Evolutionary conservation across 2,888 invertebrate species (phyloP).

Genomic region (Calliscelio sp.): DNA sequence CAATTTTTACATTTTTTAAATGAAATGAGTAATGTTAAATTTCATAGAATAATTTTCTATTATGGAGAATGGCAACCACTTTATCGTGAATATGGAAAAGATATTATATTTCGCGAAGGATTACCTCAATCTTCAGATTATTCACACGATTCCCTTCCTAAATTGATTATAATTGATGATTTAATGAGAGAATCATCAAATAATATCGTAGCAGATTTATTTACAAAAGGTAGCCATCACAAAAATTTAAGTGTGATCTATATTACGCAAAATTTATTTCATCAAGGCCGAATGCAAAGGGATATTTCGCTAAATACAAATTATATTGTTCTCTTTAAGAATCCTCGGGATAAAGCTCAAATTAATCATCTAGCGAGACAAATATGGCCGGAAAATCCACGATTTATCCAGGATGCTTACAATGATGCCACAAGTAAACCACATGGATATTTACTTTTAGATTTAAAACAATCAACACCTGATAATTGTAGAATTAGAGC

Average conservation of each 20-base stretch:
- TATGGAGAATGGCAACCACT: constrained; percentile 61
- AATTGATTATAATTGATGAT: not conserved
- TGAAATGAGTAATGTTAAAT: constrained; percentile 28
- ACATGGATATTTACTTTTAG: constrained; percentile 25
- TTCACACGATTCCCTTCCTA: too few relatives aligned
- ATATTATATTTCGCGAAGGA: too few relatives aligned
- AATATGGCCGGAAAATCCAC: not conserved
- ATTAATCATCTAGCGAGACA: constrained; percentile 7
- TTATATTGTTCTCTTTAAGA: constrained; percentile 23
- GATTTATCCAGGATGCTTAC: constrained; percentile 37
- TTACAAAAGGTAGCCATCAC: constrained; percentile 1
- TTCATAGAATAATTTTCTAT: constrained; percentile 62
- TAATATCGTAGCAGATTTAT: not conserved
- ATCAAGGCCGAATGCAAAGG: not conserved
- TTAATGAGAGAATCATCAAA: not conserved
- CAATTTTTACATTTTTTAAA: constrained; percentile 14
- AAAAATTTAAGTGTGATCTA: not conserved
- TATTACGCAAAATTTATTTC: constrained; percentile 14
- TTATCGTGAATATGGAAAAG: constrained; percentile 30
- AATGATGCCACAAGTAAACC: constrained; percentile 15
- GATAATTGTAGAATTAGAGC: constrained; percentile 22
- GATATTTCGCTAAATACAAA: constrained; percentile 6
- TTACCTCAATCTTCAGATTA: too few relatives aligned
- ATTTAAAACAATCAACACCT: constrained; percentile 25
- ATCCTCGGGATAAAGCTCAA: constrained; percentile 23